Conservation (phyloP, 2,113 vertebrate species). For the Taxidea taxus region DNA sequence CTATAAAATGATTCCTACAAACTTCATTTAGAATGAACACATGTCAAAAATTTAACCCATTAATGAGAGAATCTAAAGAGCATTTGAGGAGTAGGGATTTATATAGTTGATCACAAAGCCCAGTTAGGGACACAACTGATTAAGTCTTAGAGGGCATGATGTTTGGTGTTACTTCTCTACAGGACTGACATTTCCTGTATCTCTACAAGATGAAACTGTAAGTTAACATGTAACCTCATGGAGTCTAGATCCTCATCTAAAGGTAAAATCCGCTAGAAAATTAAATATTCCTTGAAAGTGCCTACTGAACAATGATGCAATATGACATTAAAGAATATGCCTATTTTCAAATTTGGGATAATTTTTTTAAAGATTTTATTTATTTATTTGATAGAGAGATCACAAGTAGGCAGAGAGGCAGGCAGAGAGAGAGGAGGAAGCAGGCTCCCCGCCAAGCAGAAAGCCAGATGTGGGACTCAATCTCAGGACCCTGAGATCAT, state of each 20-base stretch:
- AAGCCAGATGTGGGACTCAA: too few species aligned
- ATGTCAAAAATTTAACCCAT: neutral
- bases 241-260: neutral
- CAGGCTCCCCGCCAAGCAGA: too few species aligned
- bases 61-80: neutral
- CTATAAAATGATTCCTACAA: neutral
- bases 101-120: neutral
- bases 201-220: neutral
- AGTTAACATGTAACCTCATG: neutral
- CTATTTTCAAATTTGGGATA: neutral
- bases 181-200: neutral
- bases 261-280: neutral
- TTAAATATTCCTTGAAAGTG: neutral
- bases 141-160: neutral
- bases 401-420: too few species aligned
- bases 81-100: neutral
- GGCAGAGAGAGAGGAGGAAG: too few species aligned
- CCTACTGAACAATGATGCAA: neutral
- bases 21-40: neutral
- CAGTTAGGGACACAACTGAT: neutral
- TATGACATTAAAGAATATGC: neutral
- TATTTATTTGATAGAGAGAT: too few species aligned
- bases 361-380: too few species aligned
- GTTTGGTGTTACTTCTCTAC: neutral
- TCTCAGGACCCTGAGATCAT: too few species aligned